phyloP scores from a whole-genome alignment of 1,140 invertebrate species.

The Zaprionus kolodkinae region DNA sequence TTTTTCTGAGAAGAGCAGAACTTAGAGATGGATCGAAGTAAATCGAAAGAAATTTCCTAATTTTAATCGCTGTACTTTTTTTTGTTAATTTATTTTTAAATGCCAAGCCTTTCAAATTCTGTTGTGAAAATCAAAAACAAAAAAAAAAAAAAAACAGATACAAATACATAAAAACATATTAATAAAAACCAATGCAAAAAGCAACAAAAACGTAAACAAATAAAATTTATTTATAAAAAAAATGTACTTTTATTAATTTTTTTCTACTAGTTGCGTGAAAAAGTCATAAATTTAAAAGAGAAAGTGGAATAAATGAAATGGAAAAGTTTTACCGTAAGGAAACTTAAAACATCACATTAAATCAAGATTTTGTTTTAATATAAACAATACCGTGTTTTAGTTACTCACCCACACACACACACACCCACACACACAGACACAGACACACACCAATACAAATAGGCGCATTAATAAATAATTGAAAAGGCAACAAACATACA shows the following conservation, averaged over 20 bases:
- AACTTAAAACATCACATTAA: conserved; percentile 50
- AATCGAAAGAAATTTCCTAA: conserved; percentile 23
- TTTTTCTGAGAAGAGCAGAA: background rate
- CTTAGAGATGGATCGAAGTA: conserved; percentile 16
- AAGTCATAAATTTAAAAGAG: conserved; percentile 71
- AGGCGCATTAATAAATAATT: conserved; percentile 54
- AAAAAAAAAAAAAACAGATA: conserved; percentile 28
- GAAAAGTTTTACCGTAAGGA: conserved; percentile 12
- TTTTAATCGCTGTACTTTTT: conserved; percentile 57
- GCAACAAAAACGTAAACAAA: conserved; percentile 31
- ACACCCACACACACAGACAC: conserved; percentile 27
- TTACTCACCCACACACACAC: conserved; percentile 32
- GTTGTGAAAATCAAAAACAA: conserved; percentile 52
- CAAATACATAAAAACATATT: conserved; percentile 49
- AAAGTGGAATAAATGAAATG: conserved; percentile 56
- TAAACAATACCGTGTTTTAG: conserved; percentile 28
- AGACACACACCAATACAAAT: conserved; percentile 31
- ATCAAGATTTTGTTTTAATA: conserved; percentile 30
- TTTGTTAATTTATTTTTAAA: conserved; percentile 80
- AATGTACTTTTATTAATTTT: conserved; percentile 48
- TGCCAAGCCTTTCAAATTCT: conserved; percentile 62
- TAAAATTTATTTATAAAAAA: conserved; percentile 40
- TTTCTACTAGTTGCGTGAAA: conserved; percentile 71
- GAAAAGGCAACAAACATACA: conserved; percentile 48
- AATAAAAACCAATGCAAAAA: conserved; percentile 34